Percentiles rank a stretch among this genome's conserved stretches.
Conservation (phyloP, 2,113 vertebrate genomes). For the Irena cyanogastra region DNA sequence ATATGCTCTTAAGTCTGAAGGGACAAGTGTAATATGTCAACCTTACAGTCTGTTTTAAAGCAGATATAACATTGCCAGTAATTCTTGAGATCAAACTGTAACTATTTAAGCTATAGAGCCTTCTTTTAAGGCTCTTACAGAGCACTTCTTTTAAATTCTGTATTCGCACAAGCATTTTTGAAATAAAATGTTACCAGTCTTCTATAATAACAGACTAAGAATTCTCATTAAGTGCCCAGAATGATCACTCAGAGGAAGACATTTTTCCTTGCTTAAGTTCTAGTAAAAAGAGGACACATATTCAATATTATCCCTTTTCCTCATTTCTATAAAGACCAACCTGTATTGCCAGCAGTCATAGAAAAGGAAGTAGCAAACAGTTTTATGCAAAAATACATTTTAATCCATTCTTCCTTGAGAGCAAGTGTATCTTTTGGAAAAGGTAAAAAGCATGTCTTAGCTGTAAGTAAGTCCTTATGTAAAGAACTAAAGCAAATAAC, state of each 20-base stretch:
- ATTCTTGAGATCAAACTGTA: neutral
- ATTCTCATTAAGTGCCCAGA: neutral
- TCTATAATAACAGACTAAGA: neutral
- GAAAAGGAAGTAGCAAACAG: neutral
- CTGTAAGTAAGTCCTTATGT: conserved; percentile 31
- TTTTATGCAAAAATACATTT: neutral
- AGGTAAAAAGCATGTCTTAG: neutral
- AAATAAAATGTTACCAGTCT: neutral
- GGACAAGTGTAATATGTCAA: neutral
- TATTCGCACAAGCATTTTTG: neutral
- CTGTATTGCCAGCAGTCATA: neutral
- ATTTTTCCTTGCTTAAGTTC: neutral
- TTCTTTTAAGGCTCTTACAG: no score
- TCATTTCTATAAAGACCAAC: neutral
- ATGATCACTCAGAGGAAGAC: neutral
- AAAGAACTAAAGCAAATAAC: conserved; percentile 31
- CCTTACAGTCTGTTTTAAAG: neutral
- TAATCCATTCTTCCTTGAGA: conserved; percentile 32
- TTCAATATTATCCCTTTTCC: neutral
- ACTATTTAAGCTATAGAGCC: neutral
- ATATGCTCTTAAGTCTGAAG: neutral
- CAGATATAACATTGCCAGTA: neutral
- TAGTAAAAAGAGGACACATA: neutral
- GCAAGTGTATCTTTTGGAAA: conserved; percentile 9
- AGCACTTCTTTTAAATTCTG: neutral